A percentile compares a stretch with the other conserved stretches of the same genome.
Evolutionary conservation across 2,113 vertebrate genomes (phyloP).

Genomic region (Hyla sarda): DNA sequence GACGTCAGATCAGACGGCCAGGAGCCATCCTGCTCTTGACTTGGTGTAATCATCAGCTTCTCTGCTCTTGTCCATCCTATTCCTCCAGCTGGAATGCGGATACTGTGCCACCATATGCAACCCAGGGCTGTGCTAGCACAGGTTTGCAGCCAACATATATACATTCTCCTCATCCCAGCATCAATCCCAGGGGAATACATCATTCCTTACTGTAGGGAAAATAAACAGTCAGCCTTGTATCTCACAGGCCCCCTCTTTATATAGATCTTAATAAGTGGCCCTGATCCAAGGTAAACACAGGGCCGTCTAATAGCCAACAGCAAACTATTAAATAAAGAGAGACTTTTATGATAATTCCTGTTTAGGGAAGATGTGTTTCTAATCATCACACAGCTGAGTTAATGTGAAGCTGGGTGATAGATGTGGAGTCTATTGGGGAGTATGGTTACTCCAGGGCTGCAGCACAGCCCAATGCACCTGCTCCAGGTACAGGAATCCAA

Average conservation of each 20-base stretch:
- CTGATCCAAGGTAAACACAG: conserved; percentile 59
- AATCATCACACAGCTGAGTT: conserved; percentile 53
- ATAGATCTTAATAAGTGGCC: conserved; percentile 7
- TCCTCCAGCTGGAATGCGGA: conserved; percentile 70
- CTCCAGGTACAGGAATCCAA: conserved; percentile 19
- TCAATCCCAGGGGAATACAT: neutral
- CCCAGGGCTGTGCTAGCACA: conserved; percentile 13
- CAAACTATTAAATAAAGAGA: conserved; percentile 63
- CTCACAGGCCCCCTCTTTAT: conserved; percentile 7
- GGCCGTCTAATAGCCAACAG: conserved; percentile 59
- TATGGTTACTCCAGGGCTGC: neutral
- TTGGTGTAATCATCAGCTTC: conserved; percentile 79
- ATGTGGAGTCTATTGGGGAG: conserved; percentile 10
- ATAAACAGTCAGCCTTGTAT: conserved; percentile 10
- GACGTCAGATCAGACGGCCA: conserved; percentile 86
- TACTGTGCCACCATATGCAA: conserved; percentile 36
- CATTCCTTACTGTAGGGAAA: neutral
- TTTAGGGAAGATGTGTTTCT: conserved; percentile 59
- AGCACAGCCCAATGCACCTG: conserved; percentile 16
- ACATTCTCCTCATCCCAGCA: conserved; percentile 36
- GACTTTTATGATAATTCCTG: conserved; percentile 36
- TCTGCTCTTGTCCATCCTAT: conserved; percentile 65
- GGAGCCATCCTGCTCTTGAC: conserved; percentile 79
- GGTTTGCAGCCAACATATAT: conserved; percentile 25
- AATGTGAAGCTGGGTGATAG: neutral